phyloP scores from a whole-genome alignment of 2,113 vertebrate species.

The Symphodus melops region DNA sequence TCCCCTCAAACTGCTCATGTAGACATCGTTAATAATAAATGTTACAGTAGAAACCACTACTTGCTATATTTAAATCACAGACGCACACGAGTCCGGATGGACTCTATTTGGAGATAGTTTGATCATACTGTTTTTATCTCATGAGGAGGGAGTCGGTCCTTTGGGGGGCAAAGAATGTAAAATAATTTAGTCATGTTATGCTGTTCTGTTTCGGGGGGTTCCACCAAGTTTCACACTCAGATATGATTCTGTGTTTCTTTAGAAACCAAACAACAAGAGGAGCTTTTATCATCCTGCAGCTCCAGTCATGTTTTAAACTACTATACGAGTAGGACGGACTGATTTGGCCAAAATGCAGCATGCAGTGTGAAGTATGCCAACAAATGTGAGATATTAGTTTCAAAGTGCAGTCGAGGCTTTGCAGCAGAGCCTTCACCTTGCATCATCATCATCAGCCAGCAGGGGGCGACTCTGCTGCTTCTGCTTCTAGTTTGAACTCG shows the following conservation, averaged over 20 bases:
- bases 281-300: background rate
- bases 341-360: too few species aligned
- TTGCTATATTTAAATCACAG: conserved; percentile 33
- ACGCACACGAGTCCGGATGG: background rate
- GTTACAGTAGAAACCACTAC: conserved; percentile 30
- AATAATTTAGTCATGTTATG: conserved; percentile 14
- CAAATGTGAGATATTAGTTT: too few species aligned
- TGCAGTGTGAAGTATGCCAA: too few species aligned
- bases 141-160: conserved; percentile 44
- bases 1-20: conserved; percentile 20
- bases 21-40: conserved; percentile 45
- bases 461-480: background rate
- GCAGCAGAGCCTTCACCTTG: too few species aligned
- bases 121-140: background rate
- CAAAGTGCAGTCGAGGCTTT: too few species aligned
- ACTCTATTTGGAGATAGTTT: background rate
- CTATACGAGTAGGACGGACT: too few species aligned
- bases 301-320: background rate
- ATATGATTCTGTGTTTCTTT: conserved; percentile 10
- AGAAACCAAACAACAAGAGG: background rate
- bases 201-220: conserved; percentile 14
- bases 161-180: conserved; percentile 33
- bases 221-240: conserved; percentile 45
- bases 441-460: background rate
- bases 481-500: too few species aligned